These are phyloP conservation scores for Unio pictorum DNA, from an alignment of 2,888 invertebrate genomes.

Conservation along the genomic window DNA sequence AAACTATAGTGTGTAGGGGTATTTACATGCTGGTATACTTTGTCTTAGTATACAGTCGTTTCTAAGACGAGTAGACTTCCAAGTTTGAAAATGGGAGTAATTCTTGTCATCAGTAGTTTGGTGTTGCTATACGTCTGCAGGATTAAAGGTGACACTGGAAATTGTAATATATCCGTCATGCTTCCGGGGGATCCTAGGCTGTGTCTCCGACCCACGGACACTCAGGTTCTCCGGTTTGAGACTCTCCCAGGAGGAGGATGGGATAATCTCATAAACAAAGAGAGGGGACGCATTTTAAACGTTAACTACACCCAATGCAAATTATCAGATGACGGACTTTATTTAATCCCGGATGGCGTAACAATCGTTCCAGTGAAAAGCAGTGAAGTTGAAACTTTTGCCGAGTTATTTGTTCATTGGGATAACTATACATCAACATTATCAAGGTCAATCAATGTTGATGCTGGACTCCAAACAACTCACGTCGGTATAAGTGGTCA, in stretches of 20 bases:
- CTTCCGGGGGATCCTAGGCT: slow-evolving; percentile 18
- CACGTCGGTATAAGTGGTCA: slow-evolving; percentile 45
- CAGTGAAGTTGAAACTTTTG: slow-evolving; percentile 14
- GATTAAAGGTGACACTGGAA: too few relatives aligned
- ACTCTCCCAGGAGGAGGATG: slow-evolving; percentile 60
- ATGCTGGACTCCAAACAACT: slow-evolving; percentile 34
- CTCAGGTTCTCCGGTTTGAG: slow-evolving; percentile 29
- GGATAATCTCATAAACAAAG: slow-evolving; percentile 60
- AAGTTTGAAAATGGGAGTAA: too few relatives aligned
- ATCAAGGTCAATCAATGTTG: slow-evolving; percentile 45
- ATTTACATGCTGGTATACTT: too few relatives aligned
- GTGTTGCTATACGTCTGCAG: too few relatives aligned
- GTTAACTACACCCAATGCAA: slow-evolving; percentile 50
- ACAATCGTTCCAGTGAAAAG: slow-evolving; percentile 50
- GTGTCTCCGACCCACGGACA: slow-evolving; percentile 7
- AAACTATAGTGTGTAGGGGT: too few relatives aligned
- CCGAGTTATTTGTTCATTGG: slow-evolving; percentile 22
- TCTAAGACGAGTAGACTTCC: too few relatives aligned
- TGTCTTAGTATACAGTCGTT: too few relatives aligned
- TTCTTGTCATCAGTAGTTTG: too few relatives aligned
- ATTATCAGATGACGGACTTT: slow-evolving; percentile 55
- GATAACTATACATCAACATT: slow-evolving; percentile 44
- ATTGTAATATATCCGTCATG: too few relatives aligned
- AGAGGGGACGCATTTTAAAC: slow-evolving; percentile 24
- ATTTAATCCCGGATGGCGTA: slow-evolving; percentile 55